Base-by-base conservation (phyloP, 2,113 vertebrate species). In the Chascanopsetta lugubris region DNA sequence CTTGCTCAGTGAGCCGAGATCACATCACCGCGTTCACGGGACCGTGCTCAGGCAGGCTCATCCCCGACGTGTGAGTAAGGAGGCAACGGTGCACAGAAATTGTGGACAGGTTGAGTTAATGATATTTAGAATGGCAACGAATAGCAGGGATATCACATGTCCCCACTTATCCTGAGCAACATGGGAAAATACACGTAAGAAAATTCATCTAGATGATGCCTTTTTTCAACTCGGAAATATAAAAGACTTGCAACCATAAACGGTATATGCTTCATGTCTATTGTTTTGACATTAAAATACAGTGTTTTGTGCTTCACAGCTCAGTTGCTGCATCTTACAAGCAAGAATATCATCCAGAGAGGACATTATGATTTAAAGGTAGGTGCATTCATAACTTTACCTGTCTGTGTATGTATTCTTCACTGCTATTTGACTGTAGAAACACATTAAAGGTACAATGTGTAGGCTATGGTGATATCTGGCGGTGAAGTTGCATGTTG, bases 21-120 rank as follows among this genome's bases (percentile, higher is more conserved):
- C 47, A 22, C 30, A 30, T 55, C 40, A 32, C 54, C 40, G 40
- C 54, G 62, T 63, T 59, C 42, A 42, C 61, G 34, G 50, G 29
- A 26, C 21, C 12, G 4, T 25, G 75, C 6, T 32, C 45, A 7
- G 29, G 68, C 15, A 18, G 12, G 25, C 29, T 47, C 21, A 8
- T 42, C 45, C 24, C 30, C 5, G 2, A 4, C 12, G 42, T 38
- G 27, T 60, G 12, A 67, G 24, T 64, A 34, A 10, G 25, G 51
- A 29, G 18, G 17, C 36, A 51, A 6, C 13, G 2, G 18, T 17
- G 30, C 42, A 43, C 20, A 38, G 5, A 38, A 15, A 62, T 24
- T 5, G 22, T 20, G 20, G 29, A 24, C 20, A 38, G 11, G 2
- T 32, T 30, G 5, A 47, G 6, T n/a, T 49, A 11, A 58, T 58